These are phyloP conservation scores for Anomalospiza imberbis DNA, from an alignment of 2,797 vertebrate genomes.

Conservation along the genomic window DNA sequence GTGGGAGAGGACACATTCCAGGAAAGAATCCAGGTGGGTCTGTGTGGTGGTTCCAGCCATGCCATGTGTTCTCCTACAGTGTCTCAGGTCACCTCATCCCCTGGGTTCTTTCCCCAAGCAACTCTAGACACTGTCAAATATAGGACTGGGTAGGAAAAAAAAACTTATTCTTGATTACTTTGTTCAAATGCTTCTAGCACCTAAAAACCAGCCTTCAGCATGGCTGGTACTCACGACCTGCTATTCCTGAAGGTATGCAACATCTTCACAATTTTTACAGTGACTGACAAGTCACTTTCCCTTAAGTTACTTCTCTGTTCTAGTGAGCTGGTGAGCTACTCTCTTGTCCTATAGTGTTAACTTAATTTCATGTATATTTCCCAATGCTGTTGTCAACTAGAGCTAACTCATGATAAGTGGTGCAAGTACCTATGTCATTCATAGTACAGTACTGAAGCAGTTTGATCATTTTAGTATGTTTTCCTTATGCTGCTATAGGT, in stretches of 20 bases:
- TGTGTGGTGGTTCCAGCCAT: background rate
- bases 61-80: background rate
- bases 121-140: background rate
- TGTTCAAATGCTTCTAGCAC: background rate
- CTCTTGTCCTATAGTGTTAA: background rate
- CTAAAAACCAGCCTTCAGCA: background rate
- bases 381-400: rapidly evolving
- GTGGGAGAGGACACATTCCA: background rate
- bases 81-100: background rate
- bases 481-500: background rate
- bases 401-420: background rate
- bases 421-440: background rate
- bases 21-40: rapidly evolving
- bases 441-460: background rate
- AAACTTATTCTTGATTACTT: background rate
- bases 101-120: background rate
- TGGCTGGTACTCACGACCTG: rapidly evolving
- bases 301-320: background rate
- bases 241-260: background rate
- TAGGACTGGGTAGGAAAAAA: background rate
- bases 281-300: background rate
- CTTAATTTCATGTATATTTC: background rate
- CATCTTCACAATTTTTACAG: background rate
- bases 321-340: background rate
- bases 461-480: background rate